Conservation (phyloP, 2,113 vertebrate genomes). For the Tetraodon nigroviridis region DNA sequence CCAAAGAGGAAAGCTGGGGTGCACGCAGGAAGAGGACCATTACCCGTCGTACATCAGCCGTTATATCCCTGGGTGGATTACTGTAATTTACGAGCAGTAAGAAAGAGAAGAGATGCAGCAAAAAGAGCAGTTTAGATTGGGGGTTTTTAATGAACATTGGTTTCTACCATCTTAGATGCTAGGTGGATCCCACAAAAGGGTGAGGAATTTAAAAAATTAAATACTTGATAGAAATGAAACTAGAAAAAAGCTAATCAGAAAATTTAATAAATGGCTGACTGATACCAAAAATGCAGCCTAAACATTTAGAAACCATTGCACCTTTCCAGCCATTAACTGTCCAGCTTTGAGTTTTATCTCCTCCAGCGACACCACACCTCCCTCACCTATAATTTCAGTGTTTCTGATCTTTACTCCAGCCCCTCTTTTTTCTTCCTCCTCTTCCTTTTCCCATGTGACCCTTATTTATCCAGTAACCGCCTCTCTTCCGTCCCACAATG, state of each 20-base stretch:
- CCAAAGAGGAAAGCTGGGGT: slow-evolving; percentile 43
- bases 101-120: slow-evolving; percentile 30
- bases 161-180: too few relatives aligned
- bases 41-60: slow-evolving; percentile 58
- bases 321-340: too few relatives aligned
- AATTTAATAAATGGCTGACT: slow-evolving; percentile 19
- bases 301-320: too few relatives aligned
- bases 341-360: too few relatives aligned
- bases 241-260: slow-evolving; percentile 6
- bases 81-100: slow-evolving; percentile 34
- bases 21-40: slow-evolving; percentile 56
- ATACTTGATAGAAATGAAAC: background rate
- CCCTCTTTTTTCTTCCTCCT: slow-evolving; percentile 35
- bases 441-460: slow-evolving; percentile 50
- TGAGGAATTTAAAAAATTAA: background rate
- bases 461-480: slow-evolving; percentile 60
- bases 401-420: slow-evolving; percentile 10
- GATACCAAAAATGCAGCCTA: background rate
- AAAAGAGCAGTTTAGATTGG: slow-evolving; percentile 29
- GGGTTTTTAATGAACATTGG: slow-evolving; percentile 35
- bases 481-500: slow-evolving; percentile 70
- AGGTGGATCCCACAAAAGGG: background rate
- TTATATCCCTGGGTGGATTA: slow-evolving; percentile 58
- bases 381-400: too few relatives aligned
- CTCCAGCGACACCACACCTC: background rate